A percentile compares a stretch with the other conserved stretches of the same genome.
Evolutionary conservation across 2,113 vertebrate genomes (phyloP).

Genomic region (Oxyruncus cristatus): DNA sequence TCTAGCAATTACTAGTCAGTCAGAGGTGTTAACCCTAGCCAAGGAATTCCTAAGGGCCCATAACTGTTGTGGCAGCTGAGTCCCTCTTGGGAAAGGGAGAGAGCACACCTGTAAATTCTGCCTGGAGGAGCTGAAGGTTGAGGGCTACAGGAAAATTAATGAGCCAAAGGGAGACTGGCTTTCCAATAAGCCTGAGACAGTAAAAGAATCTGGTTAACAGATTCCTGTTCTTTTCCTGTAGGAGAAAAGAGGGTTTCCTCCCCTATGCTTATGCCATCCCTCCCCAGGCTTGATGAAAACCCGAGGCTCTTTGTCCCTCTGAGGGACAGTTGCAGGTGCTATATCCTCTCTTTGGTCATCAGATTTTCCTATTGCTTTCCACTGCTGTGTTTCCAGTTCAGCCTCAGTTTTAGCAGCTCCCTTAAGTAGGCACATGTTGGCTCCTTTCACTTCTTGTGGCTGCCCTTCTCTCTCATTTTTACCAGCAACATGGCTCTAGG

Average conservation of each 20-base stretch:
- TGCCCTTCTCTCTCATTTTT: not conserved
- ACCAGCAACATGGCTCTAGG: not conserved
- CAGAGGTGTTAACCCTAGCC: not conserved
- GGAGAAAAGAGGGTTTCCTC: not conserved
- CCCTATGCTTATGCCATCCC: not conserved
- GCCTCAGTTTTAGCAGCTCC: not conserved
- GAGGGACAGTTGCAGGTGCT: not conserved
- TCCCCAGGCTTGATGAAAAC: not conserved
- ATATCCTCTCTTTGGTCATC: not conserved
- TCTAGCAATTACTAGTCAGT: not conserved
- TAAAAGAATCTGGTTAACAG: not conserved
- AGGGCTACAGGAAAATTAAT: not conserved
- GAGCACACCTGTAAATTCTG: not conserved
- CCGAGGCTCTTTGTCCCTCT: not conserved
- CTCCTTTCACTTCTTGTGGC: not conserved
- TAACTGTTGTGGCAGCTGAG: not conserved
- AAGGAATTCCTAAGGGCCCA: not conserved
- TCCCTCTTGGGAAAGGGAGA: not conserved
- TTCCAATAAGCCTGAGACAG: not conserved
- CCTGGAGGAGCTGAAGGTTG: not conserved
- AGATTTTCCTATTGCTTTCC: not conserved
- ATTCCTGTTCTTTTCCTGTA: not conserved
- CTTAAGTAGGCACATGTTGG: accelerated
- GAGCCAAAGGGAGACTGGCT: not conserved
- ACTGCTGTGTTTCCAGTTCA: not conserved